Evolutionary conservation across 2,888 invertebrate species (phyloP), one percentile per base, ranked within the genome.

Genomic region (Scrobipalpa atriplicella): DNA sequence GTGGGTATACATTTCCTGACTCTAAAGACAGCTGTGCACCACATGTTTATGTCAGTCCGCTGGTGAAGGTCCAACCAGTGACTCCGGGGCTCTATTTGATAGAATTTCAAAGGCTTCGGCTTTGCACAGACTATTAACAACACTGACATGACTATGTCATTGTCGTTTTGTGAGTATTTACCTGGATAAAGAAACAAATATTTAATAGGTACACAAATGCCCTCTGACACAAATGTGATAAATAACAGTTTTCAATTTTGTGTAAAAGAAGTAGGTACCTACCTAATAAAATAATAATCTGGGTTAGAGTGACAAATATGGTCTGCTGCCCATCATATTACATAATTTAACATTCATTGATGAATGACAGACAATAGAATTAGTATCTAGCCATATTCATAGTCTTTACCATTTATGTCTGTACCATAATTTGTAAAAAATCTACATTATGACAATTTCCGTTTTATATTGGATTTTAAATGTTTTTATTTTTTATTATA

Each of bases 1-100:
- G 87, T 89, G 43, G 91, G 86, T 70, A 92, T 88, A 74, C 93
- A 93, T 74, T 87, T 91, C 66, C 92, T 80, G 0, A 93, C 76
- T 76, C 85, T 80, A 71, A 93, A 93, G 0, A 93, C 87, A 21
- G 90, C 86, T 11, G 90, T 87, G 67, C 86, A 90, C 87, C 88
- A 87, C 21, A 90, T 84, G 68, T 84, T 82, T 64, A 84, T 80
- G 66, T 93, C 89, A 36, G 73, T 86, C 61, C 81, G 77, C 64
- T 83, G 75, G 71, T 92, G 91, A 1, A 92, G 77, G 66, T 92
- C 91, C 16, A 87, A 65, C 90, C 90, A 91, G 70, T 90, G 80
- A 68, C 87, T 72, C 1, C 84, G 75, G 0, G 89, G 87, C 68
- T 87, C 77, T 3, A 89, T 65, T 69, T 90, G 72, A 66, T 78